Evolutionary conservation across 1,140 invertebrate species (phyloP), one percentile per base, ranked within the genome.

Genomic region (Pseudomyrmex cubaensis): DNA sequence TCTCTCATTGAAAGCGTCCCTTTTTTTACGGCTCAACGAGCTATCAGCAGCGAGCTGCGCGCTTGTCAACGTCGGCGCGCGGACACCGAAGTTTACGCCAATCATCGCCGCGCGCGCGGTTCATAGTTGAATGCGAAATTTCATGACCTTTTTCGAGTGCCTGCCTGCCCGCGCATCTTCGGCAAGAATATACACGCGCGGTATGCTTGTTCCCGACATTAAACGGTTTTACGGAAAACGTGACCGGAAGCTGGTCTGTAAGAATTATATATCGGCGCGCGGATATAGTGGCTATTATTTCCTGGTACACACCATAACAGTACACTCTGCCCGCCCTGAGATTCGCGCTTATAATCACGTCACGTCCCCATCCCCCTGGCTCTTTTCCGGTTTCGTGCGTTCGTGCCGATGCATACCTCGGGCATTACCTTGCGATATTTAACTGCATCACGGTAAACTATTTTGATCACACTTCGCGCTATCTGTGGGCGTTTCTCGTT

Each of bases 221-320:
- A 46, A 77, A 63, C 56, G 12, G 15, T 52, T 9, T n/a, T 17
- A n/a, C 46, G 17, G 12, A 9, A 9, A 9, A 35, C n/a, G n/a
- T 50, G 75, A 22, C 52, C 15, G 15, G n/a, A 77, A 70, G 52
- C 54, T 52, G n/a, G 20, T 20, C 48, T 20, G 13, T 20, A 78
- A 66, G 59, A 84, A 77, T 77, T 72, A 84, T 20, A 12, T 13
- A 46, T 10, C 44, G 59, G 17, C 25, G 50, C 10, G 52, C 67
- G 54, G 56, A 75, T 76, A 76, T 57, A 59, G 15, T 35, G 44
- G 17, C 44, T 44, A 85, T 85, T 48, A 25, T 75, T 83, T 83
- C 46, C 52, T n/a, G 35, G 0, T 35, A 35, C 35, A 35, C 35
- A 35, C 7, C 35, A 35, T 25, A 25, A 25, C 35, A 35, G 35